These are phyloP conservation scores for Nesidiocoris tenuis DNA, from an alignment of 2,888 invertebrate genomes.

Conservation along the genomic window DNA sequence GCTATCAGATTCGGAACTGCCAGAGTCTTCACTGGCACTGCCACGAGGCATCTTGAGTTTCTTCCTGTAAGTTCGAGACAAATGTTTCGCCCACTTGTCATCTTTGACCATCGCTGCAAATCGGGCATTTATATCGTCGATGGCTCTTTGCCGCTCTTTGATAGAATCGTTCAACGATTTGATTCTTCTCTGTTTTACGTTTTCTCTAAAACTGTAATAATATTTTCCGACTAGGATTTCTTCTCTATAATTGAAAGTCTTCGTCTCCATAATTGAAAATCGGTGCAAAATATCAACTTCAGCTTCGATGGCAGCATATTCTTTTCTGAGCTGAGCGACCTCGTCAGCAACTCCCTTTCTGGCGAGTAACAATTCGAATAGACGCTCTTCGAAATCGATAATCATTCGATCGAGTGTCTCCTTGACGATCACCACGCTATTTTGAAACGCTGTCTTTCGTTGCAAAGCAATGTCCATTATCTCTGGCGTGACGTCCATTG, in stretches of 20 bases:
- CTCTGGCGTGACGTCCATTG: no score
- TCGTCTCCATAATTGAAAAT: not conserved
- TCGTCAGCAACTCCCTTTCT: not conserved
- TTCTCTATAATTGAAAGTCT: conserved; percentile 3
- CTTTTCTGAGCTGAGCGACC: not conserved
- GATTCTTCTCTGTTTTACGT: conserved; percentile 15
- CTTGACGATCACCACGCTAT: not conserved
- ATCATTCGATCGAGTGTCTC: conserved; percentile 22
- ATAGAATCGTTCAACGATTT: conserved; percentile 18
- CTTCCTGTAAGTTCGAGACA: conserved; percentile 35
- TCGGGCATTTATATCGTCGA: conserved; percentile 25
- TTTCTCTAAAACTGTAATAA: conserved; percentile 19
- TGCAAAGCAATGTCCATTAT: not conserved
- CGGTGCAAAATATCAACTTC: conserved; percentile 14
- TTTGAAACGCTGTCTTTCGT: not conserved
- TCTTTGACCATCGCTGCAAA: conserved; percentile 31
- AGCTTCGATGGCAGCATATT: conserved; percentile 6
- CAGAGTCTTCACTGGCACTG: not conserved
- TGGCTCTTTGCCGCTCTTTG: conserved; percentile 10
- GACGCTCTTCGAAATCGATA: conserved; percentile 4
- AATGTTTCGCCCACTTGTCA: conserved; percentile 36
- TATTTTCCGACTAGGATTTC: conserved; percentile 29
- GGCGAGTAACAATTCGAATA: conserved; percentile 1
- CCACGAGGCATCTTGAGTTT: conserved; percentile 22
- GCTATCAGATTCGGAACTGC: not conserved